Evolutionary conservation across 2,888 invertebrate genomes (phyloP), one percentile per base, ranked within the genome.

Genomic region (Rhamnusium bicolor): DNA sequence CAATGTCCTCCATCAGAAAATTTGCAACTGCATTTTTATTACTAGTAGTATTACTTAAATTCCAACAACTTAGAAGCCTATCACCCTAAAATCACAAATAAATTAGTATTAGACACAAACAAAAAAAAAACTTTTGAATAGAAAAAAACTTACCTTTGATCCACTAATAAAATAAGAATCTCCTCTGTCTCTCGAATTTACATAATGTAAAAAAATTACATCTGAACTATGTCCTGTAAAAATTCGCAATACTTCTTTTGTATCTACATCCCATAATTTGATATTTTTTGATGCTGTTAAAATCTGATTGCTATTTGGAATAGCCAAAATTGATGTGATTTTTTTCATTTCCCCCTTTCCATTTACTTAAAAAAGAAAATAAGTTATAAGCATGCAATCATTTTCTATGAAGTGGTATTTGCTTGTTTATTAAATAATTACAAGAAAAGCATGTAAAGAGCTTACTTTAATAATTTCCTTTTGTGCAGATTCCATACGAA

Each of bases 1-100:
- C 92, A 18, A 93, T 91, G 80, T 95, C 94, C 83, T 94, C 94
- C 86, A 94, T 90, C 0, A 93, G 89, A 73, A 91, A 92, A 84
- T 90, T 92, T 84, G 90, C 93, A 82, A 84, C 89, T 0, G 91
- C 87, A 62, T 88, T 86, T 78, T 89, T 91, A 24, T 90, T 90
- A 62, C 84, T 87, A 1, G 86, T 87, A 53, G 86, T 87, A 73
- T 87, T 86, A 72, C 85, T 87, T 65, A 91, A 84, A 53, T 86
- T 88, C 91, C 91, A 91, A 79, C 90, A 88, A 79, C 86, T 89
- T 21, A 91, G 85, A 67, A 89, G 85, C 65, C 89, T 81, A 72
- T 90, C 90, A 18, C 87, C 88, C 84, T 85, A 69, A 72, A 83
- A 73, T 8, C 8, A n/a, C 8, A 32, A 24, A 54, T n/a, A 40